These are phyloP conservation scores for Chironomus striatipennis DNA, from an alignment of 1,140 invertebrate species.

Conservation along the genomic window DNA sequence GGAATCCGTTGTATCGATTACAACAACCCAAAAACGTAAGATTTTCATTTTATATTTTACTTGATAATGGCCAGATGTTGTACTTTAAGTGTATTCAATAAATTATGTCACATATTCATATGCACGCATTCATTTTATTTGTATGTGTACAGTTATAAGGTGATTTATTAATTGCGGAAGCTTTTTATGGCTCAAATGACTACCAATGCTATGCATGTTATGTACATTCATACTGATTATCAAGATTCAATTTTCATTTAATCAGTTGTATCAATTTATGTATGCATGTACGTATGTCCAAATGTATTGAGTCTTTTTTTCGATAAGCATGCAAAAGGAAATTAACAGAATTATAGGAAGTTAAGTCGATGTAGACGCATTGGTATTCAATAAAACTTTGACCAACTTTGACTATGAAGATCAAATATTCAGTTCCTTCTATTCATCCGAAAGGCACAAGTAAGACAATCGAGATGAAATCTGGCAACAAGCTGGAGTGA, in stretches of 20 bases:
- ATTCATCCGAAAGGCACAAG: too few species aligned
- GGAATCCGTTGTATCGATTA: not conserved
- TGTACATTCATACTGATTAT: not conserved
- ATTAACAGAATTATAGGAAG: too few species aligned
- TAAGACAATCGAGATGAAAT: too few species aligned
- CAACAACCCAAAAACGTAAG: slow-evolving; percentile 7
- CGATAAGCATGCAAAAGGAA: too few species aligned
- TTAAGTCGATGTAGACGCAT: too few species aligned
- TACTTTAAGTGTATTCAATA: not conserved
- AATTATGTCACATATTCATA: not conserved
- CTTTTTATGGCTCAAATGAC: not conserved
- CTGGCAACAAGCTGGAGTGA: too few species aligned
- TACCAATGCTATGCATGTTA: not conserved
- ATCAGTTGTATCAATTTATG: not conserved
- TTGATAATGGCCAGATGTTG: not conserved
- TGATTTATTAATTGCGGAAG: slow-evolving; percentile 18
- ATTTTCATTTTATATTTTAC: slow-evolving; percentile 17
- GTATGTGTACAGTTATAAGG: not conserved
- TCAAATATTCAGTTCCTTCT: too few species aligned
- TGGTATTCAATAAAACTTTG: too few species aligned
- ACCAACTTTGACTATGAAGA: too few species aligned
- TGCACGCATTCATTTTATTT: too few species aligned
- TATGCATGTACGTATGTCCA: not conserved
- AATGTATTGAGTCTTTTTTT: too few species aligned
- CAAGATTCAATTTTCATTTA: slow-evolving; percentile 3